Evolutionary conservation across 2,113 vertebrate genomes (phyloP).

Genomic region (Recurvirostra avosetta): DNA sequence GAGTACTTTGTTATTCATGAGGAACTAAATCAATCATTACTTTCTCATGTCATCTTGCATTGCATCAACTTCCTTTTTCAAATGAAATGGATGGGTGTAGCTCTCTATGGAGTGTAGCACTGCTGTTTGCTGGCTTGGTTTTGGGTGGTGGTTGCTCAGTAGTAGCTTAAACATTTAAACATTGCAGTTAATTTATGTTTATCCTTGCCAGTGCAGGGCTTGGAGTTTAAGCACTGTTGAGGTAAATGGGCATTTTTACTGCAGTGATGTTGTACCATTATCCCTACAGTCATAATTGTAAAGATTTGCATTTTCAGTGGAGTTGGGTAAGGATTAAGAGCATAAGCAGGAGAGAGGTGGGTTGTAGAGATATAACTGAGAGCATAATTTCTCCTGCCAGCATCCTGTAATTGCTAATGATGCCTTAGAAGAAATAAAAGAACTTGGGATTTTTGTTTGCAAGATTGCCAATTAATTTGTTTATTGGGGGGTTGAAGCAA

Average conservation of each 20-base stretch:
- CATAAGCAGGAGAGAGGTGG: background rate
- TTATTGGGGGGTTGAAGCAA: background rate
- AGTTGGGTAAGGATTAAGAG: conserved; percentile 16
- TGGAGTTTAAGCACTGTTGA: background rate
- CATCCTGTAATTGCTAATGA: conserved; percentile 8
- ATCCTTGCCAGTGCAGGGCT: background rate
- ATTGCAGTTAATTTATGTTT: conserved; percentile 40
- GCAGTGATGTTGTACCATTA: background rate
- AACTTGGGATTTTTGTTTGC: background rate
- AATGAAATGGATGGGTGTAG: conserved; percentile 51
- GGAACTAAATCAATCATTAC: conserved; percentile 34
- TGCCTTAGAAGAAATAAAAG: background rate
- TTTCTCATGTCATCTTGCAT: conserved; percentile 56
- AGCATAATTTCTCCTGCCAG: conserved; percentile 7
- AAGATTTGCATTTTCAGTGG: conserved; percentile 35
- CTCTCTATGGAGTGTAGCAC: background rate
- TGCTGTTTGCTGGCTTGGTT: background rate
- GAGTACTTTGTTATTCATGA: conserved; percentile 46
- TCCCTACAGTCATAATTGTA: conserved; percentile 20
- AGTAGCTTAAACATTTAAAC: conserved; percentile 2
- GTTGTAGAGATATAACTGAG: background rate
- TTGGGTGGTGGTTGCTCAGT: background rate
- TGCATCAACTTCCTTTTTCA: conserved; percentile 58
- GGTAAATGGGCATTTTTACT: conserved; percentile 5
- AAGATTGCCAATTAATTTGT: background rate